Percentiles rank a stretch among this genome's conserved stretches.
phyloP scores from a whole-genome alignment of 2,888 invertebrate genomes.

The Campoletis raptor region DNA sequence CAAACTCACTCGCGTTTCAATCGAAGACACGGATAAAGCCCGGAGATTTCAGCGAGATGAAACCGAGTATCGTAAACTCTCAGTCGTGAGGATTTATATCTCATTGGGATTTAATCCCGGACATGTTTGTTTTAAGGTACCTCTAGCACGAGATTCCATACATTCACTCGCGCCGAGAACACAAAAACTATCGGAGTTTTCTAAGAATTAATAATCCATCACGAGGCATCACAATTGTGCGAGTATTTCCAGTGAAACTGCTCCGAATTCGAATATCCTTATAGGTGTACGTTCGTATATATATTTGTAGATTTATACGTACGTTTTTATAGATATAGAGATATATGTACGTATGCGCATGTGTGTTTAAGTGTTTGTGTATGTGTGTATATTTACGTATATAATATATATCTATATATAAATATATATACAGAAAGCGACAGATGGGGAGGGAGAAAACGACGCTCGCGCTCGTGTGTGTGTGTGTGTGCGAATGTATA shows the following conservation, averaged over 20 bases:
- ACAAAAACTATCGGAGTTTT: conserved; percentile 31
- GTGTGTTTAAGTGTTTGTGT: too few relatives aligned
- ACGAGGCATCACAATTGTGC: conserved; percentile 19
- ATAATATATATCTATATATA: not conserved
- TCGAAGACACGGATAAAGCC: conserved; percentile 6
- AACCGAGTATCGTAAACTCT: not conserved
- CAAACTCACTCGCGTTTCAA: conserved; percentile 28
- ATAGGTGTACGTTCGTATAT: not conserved
- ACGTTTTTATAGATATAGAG: not conserved
- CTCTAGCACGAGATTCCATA: conserved; percentile 25
- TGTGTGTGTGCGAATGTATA: conserved; percentile 41
- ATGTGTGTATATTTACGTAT: too few relatives aligned
- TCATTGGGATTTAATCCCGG: not conserved
- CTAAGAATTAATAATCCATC: conserved; percentile 35
- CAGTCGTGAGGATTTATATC: not conserved
- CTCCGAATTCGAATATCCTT: conserved; percentile 13
- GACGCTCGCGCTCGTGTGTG: conserved; percentile 36
- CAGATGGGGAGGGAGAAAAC: not conserved
- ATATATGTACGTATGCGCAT: not conserved
- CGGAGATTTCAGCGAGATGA: conserved; percentile 1
- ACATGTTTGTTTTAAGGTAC: not conserved
- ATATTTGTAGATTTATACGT: not conserved
- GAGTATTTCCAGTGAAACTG: conserved; percentile 8
- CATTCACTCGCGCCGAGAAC: conserved; percentile 1
- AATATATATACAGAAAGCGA: not conserved